Evolutionary conservation across 2,888 invertebrate species (phyloP).

Genomic region (Hedya salicella): DNA sequence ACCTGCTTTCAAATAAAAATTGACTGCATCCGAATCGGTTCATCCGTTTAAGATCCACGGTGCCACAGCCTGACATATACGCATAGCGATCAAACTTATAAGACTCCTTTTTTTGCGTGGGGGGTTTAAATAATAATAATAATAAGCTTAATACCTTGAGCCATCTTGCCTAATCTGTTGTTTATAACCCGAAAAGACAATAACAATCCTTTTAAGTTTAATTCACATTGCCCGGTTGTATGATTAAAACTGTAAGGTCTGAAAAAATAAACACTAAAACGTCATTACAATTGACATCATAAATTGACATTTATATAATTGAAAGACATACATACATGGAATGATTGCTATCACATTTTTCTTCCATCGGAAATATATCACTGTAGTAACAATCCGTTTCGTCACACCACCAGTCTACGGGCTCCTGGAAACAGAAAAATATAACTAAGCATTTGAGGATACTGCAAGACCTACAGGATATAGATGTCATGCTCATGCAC

Average conservation of each 20-base stretch:
- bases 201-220: constrained; percentile 60
- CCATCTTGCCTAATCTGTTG: constrained; percentile 15
- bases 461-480: neutral
- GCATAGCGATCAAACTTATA: too few species aligned
- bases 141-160: constrained; percentile 20
- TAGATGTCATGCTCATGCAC: neutral
- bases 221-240: constrained; percentile 58
- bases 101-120: too few species aligned
- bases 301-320: too few species aligned
- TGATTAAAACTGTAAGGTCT: constrained; percentile 64
- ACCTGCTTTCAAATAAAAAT: too few species aligned
- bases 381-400: constrained; percentile 53
- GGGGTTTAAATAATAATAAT: too few species aligned
- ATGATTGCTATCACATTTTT: constrained; percentile 63
- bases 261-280: constrained; percentile 42
- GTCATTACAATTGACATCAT: too few species aligned
- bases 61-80: too few species aligned
- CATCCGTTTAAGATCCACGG: too few species aligned
- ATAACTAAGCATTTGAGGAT: neutral
- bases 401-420: constrained; percentile 49
- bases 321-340: constrained; percentile 51
- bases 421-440: constrained; percentile 42
- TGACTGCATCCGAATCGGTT: too few species aligned
- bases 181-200: constrained; percentile 45
- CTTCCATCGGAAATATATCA: constrained; percentile 49